Conservation (phyloP, 2,888 invertebrate genomes). For the Catocala fraxini region DNA sequence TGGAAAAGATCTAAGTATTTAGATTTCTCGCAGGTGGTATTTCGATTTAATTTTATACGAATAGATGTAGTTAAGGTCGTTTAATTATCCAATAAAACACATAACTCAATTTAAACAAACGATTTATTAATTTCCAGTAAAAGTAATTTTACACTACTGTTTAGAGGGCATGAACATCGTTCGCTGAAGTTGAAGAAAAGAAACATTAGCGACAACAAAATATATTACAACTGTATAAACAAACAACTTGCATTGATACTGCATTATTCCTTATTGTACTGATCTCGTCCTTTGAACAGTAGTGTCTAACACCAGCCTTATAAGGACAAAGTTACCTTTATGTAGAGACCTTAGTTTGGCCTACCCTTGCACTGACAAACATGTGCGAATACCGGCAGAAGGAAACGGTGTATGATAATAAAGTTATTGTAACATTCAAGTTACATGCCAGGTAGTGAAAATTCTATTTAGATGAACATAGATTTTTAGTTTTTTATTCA, state of each 20-base stretch:
- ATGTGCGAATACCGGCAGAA: not conserved
- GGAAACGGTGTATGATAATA: not conserved
- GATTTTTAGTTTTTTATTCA: not conserved
- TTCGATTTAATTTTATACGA: too few species aligned
- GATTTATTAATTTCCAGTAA: conserved; percentile 71
- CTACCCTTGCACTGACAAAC: not conserved
- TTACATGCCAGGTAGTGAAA: too few species aligned
- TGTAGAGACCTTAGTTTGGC: conserved; percentile 12
- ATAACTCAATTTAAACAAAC: conserved; percentile 69
- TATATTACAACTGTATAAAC: conserved; percentile 42
- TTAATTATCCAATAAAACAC: conserved; percentile 43
- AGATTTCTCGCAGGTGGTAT: too few species aligned
- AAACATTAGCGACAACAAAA: conserved; percentile 35
- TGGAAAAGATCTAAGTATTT: too few species aligned
- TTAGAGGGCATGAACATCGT: conserved; percentile 43
- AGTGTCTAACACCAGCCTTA: conserved; percentile 25
- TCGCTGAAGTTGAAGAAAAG: conserved; percentile 17
- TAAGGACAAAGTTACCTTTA: conserved; percentile 27
- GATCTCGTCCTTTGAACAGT: conserved; percentile 25
- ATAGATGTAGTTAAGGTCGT: too few species aligned
- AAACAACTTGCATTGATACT: conserved; percentile 54
- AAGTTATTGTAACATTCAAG: too few species aligned
- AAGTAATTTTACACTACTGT: conserved; percentile 66
- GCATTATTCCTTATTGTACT: conserved; percentile 30
- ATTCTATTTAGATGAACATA: too few species aligned